Percentiles rank a stretch among this genome's conserved stretches.
phyloP scores from a whole-genome alignment of 2,113 vertebrate genomes.

The Ranitomeya variabilis region DNA sequence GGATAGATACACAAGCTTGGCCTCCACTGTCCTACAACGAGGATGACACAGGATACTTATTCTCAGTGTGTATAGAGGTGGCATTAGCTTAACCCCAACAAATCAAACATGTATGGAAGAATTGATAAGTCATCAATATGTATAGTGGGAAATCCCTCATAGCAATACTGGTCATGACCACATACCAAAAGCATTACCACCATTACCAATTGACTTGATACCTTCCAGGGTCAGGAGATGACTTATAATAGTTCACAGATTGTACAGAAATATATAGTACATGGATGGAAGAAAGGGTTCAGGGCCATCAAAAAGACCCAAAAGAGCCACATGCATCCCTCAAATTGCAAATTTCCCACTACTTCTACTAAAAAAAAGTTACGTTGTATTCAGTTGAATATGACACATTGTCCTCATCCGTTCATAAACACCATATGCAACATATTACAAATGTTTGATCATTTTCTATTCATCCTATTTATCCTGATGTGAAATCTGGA shows the following conservation, averaged over 20 bases:
- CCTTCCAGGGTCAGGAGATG: background rate
- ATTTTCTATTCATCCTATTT: background rate
- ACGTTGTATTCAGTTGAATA: background rate
- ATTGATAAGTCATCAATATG: background rate
- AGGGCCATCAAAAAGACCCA: background rate
- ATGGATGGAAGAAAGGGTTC: background rate
- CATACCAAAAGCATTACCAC: background rate
- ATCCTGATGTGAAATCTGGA: background rate
- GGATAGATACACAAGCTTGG: background rate
- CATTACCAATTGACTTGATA: background rate
- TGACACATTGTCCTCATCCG: background rate
- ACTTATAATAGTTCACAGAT: background rate
- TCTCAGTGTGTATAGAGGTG: no score
- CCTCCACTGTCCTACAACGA: background rate
- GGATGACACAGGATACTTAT: background rate
- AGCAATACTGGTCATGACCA: background rate
- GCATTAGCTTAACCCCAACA: no score
- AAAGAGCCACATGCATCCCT: background rate
- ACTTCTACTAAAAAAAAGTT: background rate
- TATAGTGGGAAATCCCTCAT: background rate
- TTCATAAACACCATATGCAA: background rate
- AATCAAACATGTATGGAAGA: background rate
- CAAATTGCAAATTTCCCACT: background rate
- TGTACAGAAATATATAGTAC: background rate
- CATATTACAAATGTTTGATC: constrained; percentile 1